These are phyloP conservation scores for Monochamus saltuarius DNA, from an alignment of 1,140 invertebrate genomes.

Conservation along the genomic window DNA sequence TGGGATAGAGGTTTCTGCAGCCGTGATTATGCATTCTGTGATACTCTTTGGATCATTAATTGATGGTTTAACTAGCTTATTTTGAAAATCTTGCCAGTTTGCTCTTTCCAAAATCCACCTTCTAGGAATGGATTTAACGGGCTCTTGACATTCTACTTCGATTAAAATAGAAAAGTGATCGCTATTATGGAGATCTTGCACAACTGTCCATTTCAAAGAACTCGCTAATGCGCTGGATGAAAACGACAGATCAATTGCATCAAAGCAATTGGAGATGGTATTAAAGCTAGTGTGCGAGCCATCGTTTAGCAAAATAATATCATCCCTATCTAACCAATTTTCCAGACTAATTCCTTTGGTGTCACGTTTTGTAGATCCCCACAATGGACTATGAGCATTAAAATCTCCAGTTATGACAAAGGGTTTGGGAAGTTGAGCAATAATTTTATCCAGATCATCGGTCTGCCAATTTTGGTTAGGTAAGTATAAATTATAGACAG, in stretches of 20 bases:
- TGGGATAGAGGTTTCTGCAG: neutral
- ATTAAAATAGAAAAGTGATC: conserved; percentile 16
- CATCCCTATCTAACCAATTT: neutral
- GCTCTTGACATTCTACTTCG: neutral
- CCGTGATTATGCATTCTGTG: neutral
- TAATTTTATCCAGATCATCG: neutral
- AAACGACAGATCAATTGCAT: conserved; percentile 6
- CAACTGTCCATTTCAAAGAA: neutral
- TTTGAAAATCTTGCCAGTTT: neutral
- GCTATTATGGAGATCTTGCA: neutral
- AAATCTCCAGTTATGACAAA: conserved; percentile 15
- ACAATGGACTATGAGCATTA: conserved; percentile 14
- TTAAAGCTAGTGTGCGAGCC: neutral
- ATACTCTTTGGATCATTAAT: neutral
- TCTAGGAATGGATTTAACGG: neutral
- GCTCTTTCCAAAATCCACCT: neutral
- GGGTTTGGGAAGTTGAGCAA: conserved; percentile 12
- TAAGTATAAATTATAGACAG: conserved; percentile 19
- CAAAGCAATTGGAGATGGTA: neutral
- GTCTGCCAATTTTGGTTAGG: neutral
- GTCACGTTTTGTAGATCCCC: conserved; percentile 2
- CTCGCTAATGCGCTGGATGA: neutral
- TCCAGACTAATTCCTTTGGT: conserved; percentile 1
- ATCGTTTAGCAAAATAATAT: conserved; percentile 2
- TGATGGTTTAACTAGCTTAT: neutral